These are phyloP conservation scores for Aphrophora alni DNA, from an alignment of 2,888 invertebrate species.

Conservation along the genomic window DNA sequence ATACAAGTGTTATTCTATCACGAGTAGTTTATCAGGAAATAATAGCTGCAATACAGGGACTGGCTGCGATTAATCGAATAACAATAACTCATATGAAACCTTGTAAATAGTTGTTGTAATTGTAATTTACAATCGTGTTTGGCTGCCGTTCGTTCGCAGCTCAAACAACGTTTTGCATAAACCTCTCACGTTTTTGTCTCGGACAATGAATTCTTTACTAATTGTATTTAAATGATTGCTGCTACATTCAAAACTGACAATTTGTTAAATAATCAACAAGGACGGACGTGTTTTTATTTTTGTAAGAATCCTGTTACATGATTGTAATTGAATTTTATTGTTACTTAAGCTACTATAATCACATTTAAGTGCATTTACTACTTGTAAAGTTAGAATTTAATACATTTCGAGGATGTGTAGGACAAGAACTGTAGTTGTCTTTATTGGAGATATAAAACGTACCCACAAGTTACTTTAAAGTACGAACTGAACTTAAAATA, in stretches of 20 bases:
- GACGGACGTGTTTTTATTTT: background rate
- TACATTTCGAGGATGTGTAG: background rate
- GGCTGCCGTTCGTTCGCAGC: background rate
- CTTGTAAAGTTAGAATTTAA: background rate
- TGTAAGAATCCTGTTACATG: background rate
- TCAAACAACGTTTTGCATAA: background rate
- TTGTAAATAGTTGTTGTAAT: background rate
- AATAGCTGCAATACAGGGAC: background rate
- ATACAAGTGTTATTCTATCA: conserved; percentile 6
- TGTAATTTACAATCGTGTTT: background rate
- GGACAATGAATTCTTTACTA: background rate
- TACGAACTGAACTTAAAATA: too few relatives aligned
- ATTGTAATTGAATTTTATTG: background rate
- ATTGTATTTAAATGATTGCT: background rate
- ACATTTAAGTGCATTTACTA: background rate
- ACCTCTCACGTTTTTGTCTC: background rate
- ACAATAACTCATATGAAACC: background rate
- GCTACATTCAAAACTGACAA: background rate
- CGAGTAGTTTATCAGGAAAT: background rate
- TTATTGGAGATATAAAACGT: background rate
- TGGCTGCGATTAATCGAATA: background rate
- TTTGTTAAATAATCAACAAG: background rate
- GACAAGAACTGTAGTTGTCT: background rate
- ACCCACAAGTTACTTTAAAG: too few relatives aligned
- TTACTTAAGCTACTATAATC: background rate